Conservation (phyloP, 1,140 invertebrate genomes). For the Odontomachus brunneus region DNA sequence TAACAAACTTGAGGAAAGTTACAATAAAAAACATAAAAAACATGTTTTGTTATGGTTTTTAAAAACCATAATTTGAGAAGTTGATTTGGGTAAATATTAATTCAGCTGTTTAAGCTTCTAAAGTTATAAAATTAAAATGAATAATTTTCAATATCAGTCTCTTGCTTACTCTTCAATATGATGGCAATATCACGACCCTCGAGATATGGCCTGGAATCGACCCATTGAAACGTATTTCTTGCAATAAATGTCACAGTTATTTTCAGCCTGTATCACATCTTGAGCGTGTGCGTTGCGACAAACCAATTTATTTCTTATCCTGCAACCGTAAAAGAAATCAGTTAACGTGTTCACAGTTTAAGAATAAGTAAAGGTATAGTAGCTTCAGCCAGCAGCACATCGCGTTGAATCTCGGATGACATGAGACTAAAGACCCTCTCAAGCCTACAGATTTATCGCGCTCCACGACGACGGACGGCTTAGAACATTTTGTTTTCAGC, state of each 20-base stretch:
- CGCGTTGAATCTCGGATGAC: conserved; percentile 13
- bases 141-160: too few species aligned
- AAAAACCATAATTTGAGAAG: too few species aligned
- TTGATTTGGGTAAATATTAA: too few species aligned
- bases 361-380: not conserved
- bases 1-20: too few species aligned
- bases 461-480: not conserved
- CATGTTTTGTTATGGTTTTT: too few species aligned
- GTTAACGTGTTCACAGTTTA: not conserved
- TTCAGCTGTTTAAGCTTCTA: too few species aligned
- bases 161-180: too few species aligned
- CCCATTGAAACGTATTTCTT: conserved; percentile 59
- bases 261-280: not conserved
- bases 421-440: conserved; percentile 21
- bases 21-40: too few species aligned
- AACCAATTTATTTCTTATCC: not conserved
- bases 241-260: not conserved
- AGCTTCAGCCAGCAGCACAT: not conserved
- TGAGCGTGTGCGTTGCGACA: not conserved
- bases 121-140: too few species aligned
- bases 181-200: conserved; percentile 56
- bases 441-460: conserved; percentile 23
- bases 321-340: not conserved
- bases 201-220: too few species aligned
- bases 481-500: conserved; percentile 34